A percentile compares a stretch with the other conserved stretches of the same genome.
phyloP scores from a whole-genome alignment of 2,888 invertebrate species.

The Lacanobia oleracea region DNA sequence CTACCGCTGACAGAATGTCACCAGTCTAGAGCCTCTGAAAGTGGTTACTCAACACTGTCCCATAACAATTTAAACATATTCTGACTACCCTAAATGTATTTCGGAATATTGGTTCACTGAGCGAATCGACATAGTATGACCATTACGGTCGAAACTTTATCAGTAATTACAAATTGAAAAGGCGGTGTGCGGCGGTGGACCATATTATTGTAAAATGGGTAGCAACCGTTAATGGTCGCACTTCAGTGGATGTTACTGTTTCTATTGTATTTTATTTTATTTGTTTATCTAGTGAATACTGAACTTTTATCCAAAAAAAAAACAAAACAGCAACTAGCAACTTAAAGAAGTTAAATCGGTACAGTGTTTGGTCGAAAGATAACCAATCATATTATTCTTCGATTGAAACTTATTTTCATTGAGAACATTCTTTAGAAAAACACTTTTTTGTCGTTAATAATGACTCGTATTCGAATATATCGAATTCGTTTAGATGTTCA shows the following conservation, averaged over 20 bases:
- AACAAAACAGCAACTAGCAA: not conserved
- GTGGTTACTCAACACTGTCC: not conserved
- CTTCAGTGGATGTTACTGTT: conserved; percentile 6
- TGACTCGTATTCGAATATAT: too few relatives aligned
- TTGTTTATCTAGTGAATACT: not conserved
- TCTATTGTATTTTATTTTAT: conserved; percentile 16
- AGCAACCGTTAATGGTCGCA: conserved; percentile 20
- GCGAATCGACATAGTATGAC: conserved; percentile 10
- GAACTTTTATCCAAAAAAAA: not conserved
- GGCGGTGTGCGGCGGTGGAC: conserved; percentile 25
- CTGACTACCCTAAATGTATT: not conserved
- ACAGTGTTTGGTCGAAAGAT: too few relatives aligned
- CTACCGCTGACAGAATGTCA: too few relatives aligned
- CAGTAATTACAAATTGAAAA: conserved; percentile 53
- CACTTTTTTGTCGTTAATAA: too few relatives aligned
- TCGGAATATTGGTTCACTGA: conserved; percentile 21
- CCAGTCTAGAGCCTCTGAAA: too few relatives aligned
- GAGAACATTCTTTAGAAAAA: too few relatives aligned
- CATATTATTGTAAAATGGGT: conserved; percentile 36
- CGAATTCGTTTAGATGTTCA: too few relatives aligned
- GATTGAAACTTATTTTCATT: too few relatives aligned
- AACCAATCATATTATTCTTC: too few relatives aligned
- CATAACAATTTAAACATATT: conserved; percentile 7
- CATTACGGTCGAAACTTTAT: conserved; percentile 26
- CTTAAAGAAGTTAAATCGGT: too few relatives aligned